phyloP scores from a whole-genome alignment of 2,113 vertebrate genomes.

The Balaeniceps rex region DNA sequence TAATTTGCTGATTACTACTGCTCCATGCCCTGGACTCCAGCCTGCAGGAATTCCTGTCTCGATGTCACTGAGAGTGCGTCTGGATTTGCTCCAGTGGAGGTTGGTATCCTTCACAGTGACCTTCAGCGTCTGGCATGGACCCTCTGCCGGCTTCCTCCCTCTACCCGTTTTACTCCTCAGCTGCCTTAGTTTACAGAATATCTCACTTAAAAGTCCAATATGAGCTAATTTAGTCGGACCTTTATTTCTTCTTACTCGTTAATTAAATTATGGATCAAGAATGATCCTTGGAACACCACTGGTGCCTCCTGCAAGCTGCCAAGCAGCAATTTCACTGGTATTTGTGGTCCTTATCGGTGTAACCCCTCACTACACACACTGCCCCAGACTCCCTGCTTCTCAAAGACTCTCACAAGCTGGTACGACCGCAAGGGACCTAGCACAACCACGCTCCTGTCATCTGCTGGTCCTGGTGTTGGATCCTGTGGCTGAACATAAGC shows the following conservation, averaged over 20 bases:
- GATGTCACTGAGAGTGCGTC: not conserved
- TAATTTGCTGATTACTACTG: not conserved
- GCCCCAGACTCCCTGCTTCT: not conserved
- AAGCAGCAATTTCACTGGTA: not conserved
- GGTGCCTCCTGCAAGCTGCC: not conserved
- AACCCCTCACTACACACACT: not conserved
- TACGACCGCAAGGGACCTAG: not conserved
- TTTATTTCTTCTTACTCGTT: not conserved
- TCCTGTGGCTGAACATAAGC: not conserved
- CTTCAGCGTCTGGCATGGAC: not conserved
- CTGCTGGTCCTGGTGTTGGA: not conserved
- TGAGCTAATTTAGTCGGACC: not conserved
- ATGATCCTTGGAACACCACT: not conserved
- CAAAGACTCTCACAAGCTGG: not conserved
- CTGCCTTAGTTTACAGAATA: not conserved
- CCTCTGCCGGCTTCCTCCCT: not conserved
- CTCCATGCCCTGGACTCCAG: not conserved
- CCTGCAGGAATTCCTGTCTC: conserved; percentile 22
- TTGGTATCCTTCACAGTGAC: not conserved
- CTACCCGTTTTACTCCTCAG: not conserved
- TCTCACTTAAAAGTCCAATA: not conserved
- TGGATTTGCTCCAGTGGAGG: not conserved
- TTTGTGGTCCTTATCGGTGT: not conserved
- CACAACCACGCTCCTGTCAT: not conserved
- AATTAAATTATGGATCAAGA: not conserved